Base-by-base conservation (phyloP, 2,888 invertebrate genomes). In the Galerucella nymphaeae region DNA sequence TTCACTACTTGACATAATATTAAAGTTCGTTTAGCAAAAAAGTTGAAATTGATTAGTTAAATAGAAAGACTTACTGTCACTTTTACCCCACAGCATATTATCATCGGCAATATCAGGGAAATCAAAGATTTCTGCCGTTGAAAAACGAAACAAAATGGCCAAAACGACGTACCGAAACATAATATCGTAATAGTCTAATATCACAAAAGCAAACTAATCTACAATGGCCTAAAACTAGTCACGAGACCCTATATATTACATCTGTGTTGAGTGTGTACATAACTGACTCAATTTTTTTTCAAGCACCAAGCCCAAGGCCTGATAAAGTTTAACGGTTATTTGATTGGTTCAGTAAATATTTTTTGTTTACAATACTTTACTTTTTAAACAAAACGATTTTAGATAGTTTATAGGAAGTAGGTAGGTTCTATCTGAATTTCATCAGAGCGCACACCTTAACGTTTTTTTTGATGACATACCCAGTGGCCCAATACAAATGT, bases 31-130 rank as follows among this genome's bases (percentile, higher is more conserved):
- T 45, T 14, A 11, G 9, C 8, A 38, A 8, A 1, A 48, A 48
- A 48, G 0, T 18, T 10, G 9, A 16, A 16, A 18, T 16, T 8
- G 16, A 53, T 16, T 9, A 18, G 16, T 18, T 9, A 18, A 11
- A 10, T 16, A 18, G 3, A 16, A 53, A 53, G 0, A 76, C 77
- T 80, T 75, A 82, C 82, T 70, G 76, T 80, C 80, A 30, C 76
- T 75, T 64, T 82, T 78, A 3, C 55, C 57, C 83, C 83, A 84
- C 9, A 84, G 67, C 18, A 81, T 59, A 10, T 80, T 75, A 78
- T 83, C 83, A 57, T 83, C 83, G 58, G 83, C 83, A 41, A 83
- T 77, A 72, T 84, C 84, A 1, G 79, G 79, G 61, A 83, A 74
- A 71, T 84, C 84, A 57, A 84, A 84, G 70, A 82, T 82, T 6